These are phyloP conservation scores for Syngnathus typhle DNA, from an alignment of 2,113 vertebrate species.

Conservation along the genomic window DNA sequence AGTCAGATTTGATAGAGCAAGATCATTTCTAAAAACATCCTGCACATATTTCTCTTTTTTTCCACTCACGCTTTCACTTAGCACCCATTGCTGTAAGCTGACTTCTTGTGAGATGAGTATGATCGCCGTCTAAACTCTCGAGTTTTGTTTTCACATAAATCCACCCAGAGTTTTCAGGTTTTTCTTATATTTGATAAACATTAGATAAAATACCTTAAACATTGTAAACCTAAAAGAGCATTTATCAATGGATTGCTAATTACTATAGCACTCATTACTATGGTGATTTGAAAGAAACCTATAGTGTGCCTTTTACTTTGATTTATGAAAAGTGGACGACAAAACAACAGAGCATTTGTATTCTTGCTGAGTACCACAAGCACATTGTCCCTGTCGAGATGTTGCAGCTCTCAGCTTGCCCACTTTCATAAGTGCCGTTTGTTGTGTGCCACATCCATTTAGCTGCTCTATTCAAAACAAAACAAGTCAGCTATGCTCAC, in stretches of 20 bases:
- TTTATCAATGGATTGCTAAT: background rate
- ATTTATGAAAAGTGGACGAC: background rate
- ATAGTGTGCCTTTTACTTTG: background rate
- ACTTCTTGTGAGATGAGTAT: too few relatives aligned
- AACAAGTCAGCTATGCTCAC: slow-evolving; percentile 27
- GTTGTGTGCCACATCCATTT: slow-evolving; percentile 11
- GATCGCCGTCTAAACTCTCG: too few relatives aligned
- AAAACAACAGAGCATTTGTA: background rate
- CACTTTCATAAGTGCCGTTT: slow-evolving; percentile 13
- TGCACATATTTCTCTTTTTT: too few relatives aligned
- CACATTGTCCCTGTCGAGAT: slow-evolving; percentile 1
- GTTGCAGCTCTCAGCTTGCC: slow-evolving; percentile 16
- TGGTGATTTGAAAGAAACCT: background rate
- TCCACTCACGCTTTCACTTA: too few relatives aligned
- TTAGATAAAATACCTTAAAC: background rate
- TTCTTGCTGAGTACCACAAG: background rate
- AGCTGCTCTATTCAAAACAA: slow-evolving; percentile 16
- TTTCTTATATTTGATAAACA: background rate
- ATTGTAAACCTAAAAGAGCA: background rate
- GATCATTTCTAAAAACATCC: too few relatives aligned
- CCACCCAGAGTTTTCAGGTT: background rate
- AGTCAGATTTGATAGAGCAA: too few relatives aligned
- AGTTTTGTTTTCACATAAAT: too few relatives aligned
- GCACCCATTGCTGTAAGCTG: too few relatives aligned
- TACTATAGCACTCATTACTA: background rate